Evolutionary conservation across 2,888 invertebrate species (phyloP), one percentile per base, ranked within the genome.

Genomic region (Rutpela maculata): DNA sequence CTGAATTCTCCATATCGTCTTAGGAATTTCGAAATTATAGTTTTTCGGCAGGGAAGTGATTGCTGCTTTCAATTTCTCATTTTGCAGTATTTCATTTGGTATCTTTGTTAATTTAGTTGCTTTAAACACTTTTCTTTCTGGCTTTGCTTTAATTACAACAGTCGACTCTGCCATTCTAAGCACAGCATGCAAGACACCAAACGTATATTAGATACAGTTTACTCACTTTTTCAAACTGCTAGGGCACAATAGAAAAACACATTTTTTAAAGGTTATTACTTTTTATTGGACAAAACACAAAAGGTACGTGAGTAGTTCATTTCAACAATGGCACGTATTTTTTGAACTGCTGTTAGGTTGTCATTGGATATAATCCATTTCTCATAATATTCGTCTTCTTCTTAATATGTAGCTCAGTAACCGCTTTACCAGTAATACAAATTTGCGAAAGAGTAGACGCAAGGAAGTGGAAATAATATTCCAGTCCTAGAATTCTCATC

Each of bases 21-120:
- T 99, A 78, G 96, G 96, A 82, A 99, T 93, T 93, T 99, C 99
- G 89, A 99, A 99, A 89, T 98, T 99, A 88, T 99, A 99, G 91
- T 99, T 99, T 43, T 93, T 90, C 1, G 99, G 99, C 70, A 99
- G 91, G 56, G 92, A 91, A 85, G 93, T 92, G 77, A 95, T 93
- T 0, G 95, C 95, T 86, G 92, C 91, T 86, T 95, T 94, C 31
- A 98, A 88, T 81, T 93, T 87, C 17, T 94, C 92, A 90, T 97
- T 94, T 84, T 96, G 93, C 22, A 95, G 89, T 67, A 98, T 92
- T 83, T 95, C 94, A 80, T 94, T 93, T 0, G 97, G 97, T 83
- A 97, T 95, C 90, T 95, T 96, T 88, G 94, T 96, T 19, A 95
- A 90, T 87, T 94, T 94, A 35, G 93, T 91, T 59, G 93, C 91